Conservation (phyloP, 2,797 vertebrate species). For the Gambelia wislizenii region DNA sequence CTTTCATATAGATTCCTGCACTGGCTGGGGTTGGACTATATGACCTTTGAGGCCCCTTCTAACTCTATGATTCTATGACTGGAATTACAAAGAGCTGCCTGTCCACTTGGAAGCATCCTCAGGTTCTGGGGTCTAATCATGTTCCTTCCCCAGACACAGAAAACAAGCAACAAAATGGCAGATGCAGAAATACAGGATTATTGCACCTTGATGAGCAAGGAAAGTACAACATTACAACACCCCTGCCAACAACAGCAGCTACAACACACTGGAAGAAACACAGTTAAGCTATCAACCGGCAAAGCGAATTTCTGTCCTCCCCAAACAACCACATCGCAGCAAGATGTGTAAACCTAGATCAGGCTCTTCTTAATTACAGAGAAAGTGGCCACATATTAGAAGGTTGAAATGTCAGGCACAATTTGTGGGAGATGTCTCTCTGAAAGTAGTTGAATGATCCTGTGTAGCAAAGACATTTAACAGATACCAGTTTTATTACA, state of each 20-base stretch:
- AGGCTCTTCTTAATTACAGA: background rate
- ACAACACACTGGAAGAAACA: background rate
- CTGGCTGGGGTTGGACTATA: no score
- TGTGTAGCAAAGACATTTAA: background rate
- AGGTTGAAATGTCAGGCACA: background rate
- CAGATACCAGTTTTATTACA: background rate
- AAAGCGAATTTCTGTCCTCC: background rate
- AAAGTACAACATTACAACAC: background rate
- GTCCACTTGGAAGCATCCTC: background rate
- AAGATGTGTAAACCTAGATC: background rate
- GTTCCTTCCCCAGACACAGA: background rate
- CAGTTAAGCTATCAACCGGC: background rate
- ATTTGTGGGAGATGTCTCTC: background rate
- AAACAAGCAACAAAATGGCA: background rate
- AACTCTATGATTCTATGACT: no score
- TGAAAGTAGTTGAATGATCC: no score
- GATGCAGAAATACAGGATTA: no score
- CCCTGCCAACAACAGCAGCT: background rate
- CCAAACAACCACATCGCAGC: background rate
- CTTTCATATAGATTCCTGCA: no score
- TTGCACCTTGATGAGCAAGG: background rate
- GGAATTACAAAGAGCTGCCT: background rate
- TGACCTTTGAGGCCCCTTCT: no score
- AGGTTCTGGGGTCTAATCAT: no score
- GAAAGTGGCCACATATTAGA: background rate